These are phyloP conservation scores for Amblyraja radiata DNA, from an alignment of 2,797 vertebrate genomes.

Conservation along the genomic window DNA sequence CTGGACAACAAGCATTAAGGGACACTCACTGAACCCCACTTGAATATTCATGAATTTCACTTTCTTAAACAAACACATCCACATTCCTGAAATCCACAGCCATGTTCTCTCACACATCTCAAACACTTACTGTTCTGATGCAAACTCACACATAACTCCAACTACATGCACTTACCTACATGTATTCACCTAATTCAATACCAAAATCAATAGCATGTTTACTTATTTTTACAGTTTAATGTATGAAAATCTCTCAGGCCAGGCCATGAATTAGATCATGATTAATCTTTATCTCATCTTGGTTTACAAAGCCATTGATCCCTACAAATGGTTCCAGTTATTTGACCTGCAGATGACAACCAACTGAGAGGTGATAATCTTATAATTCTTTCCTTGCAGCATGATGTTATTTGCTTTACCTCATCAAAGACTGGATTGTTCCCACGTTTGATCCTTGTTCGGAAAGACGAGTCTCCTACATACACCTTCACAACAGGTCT, in stretches of 20 bases:
- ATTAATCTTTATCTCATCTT: neutral
- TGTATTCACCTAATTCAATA: neutral
- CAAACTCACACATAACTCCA: no score
- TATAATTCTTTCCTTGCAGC: neutral
- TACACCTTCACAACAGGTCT: conserved; percentile 48
- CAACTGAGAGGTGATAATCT: neutral
- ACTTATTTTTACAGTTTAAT: neutral
- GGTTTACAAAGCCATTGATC: neutral
- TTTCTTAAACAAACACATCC: no score
- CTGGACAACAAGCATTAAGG: neutral
- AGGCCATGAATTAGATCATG: neutral
- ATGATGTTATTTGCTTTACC: neutral
- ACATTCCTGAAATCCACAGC: neutral
- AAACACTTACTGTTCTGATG: neutral
- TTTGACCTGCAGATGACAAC: neutral
- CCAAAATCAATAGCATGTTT: no score
- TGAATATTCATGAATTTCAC: no score
- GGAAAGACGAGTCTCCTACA: conserved; percentile 36
- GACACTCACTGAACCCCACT: no score
- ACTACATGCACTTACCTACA: no score
- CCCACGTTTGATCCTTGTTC: conserved; percentile 2
- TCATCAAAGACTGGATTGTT: conserved; percentile 22
- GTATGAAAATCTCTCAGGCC: neutral
- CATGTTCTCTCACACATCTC: neutral
- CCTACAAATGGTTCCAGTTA: neutral